Evolutionary conservation across 2,797 vertebrate species (phyloP).

Genomic region (Tolypeutes matacus): DNA sequence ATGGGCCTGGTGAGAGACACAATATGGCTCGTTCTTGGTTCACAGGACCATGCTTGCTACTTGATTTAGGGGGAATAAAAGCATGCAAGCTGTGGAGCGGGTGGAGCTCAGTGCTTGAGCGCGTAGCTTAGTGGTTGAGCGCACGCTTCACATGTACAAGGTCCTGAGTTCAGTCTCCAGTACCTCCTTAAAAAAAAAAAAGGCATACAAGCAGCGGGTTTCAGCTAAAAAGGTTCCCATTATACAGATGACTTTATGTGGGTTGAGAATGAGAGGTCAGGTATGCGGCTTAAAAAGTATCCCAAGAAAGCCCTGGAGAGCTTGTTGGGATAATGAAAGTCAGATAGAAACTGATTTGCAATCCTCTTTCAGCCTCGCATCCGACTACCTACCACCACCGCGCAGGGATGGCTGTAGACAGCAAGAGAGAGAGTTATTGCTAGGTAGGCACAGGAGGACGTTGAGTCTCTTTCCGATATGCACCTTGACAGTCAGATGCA

Average conservation of each 20-base stretch:
- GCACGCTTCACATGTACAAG: too few relatives aligned
- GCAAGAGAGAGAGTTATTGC: not conserved
- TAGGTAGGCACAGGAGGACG: not conserved
- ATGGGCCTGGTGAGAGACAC: not conserved
- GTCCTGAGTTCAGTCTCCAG: too few relatives aligned
- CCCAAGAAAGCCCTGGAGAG: not conserved
- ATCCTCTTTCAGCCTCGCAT: not conserved
- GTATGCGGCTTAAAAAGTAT: slow-evolving; percentile 57
- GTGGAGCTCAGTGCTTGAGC: too few relatives aligned
- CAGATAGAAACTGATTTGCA: not conserved
- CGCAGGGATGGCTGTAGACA: not conserved
- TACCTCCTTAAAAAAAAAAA: too few relatives aligned
- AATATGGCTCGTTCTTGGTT: not conserved
- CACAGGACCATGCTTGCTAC: not conserved
- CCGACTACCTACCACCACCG: not conserved
- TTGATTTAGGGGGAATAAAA: slow-evolving; percentile 50
- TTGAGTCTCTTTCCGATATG: not conserved
- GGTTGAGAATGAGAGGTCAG: slow-evolving; percentile 13
- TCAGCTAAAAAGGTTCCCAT: slow-evolving; percentile 6
- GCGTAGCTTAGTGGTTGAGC: too few relatives aligned
- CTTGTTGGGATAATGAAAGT: slow-evolving; percentile 24
- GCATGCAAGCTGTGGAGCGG: not conserved
- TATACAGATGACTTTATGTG: not conserved
- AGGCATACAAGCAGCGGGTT: not conserved
- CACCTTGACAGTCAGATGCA: not conserved